Evolutionary conservation across 2,797 vertebrate species (phyloP).

Genomic region (Craterocephalus amniculus): DNA sequence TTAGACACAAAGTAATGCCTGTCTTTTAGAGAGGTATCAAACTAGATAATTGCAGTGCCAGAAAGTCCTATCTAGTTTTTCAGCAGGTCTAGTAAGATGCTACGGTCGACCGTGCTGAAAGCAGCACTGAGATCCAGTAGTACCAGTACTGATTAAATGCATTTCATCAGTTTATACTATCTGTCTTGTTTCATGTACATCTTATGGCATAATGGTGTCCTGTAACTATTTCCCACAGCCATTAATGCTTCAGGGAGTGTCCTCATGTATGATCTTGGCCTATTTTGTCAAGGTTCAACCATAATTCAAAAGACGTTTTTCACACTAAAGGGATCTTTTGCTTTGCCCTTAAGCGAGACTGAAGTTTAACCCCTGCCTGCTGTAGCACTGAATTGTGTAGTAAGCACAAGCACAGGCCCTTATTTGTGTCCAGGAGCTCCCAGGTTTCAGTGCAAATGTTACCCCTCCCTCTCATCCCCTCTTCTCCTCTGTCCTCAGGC

Average conservation of each 20-base stretch:
- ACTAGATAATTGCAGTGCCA: no score
- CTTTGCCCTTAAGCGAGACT: conserved; percentile 21
- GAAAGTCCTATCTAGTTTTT: no score
- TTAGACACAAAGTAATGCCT: no score
- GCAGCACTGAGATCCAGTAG: no score
- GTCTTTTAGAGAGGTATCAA: no score
- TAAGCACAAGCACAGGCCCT: conserved; percentile 2
- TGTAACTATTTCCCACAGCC: background rate
- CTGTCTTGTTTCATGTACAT: background rate
- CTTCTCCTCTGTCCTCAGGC: background rate
- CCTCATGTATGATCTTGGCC: background rate
- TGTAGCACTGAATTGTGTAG: background rate
- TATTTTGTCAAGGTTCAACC: background rate
- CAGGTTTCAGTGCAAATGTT: conserved; percentile 33
- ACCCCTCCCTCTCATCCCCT: conserved; percentile 7
- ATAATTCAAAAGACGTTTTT: background rate
- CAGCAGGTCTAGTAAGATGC: no score
- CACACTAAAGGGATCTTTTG: background rate
- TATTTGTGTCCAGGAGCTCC: conserved; percentile 34
- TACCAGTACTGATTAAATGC: no score
- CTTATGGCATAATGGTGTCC: background rate
- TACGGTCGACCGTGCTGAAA: no score
- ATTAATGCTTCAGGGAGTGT: background rate
- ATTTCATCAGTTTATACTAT: background rate
- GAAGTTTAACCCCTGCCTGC: conserved; percentile 1